Evolutionary conservation across 1,140 invertebrate genomes (phyloP).

Genomic region (Lepidotrigona ventralis): DNA sequence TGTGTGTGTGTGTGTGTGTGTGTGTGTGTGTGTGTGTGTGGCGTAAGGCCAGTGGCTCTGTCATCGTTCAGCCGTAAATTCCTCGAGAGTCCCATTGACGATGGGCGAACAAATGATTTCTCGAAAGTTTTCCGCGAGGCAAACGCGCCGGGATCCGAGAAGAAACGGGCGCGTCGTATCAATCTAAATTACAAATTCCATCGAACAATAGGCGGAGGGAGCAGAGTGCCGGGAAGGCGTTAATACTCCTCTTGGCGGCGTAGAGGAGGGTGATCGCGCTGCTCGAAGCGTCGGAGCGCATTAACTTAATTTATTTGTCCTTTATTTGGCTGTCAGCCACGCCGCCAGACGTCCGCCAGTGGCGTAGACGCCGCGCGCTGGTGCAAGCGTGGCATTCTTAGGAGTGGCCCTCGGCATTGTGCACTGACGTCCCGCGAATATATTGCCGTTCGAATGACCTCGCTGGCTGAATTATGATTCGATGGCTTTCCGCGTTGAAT

Average conservation of each 20-base stretch:
- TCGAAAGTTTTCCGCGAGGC: conserved; percentile 33
- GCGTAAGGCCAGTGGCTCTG: conserved; percentile 22
- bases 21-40: neutral
- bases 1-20: too few relatives aligned
- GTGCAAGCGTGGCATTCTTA: conserved; percentile 1
- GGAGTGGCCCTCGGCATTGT: conserved; percentile 23
- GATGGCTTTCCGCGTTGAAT: conserved; percentile 8
- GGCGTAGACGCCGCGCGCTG: conserved; percentile 31
- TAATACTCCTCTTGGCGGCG: conserved; percentile 35
- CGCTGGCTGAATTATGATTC: conserved; percentile 9
- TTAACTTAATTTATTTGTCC: conserved; percentile 80
- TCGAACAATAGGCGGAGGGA: conserved; percentile 67
- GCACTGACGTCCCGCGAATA: conserved; percentile 4
- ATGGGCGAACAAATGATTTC: conserved; percentile 35
- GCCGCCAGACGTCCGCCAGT: conserved; percentile 69
- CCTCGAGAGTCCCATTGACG: neutral
- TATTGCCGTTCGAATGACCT: conserved; percentile 10
- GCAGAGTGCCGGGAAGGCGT: conserved; percentile 47
- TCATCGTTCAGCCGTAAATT: conserved; percentile 28
- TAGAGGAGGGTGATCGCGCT: conserved; percentile 31
- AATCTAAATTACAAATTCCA: conserved; percentile 79
- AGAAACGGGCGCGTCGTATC: conserved; percentile 64
- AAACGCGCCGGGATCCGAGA: conserved; percentile 24
- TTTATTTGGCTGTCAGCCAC: conserved; percentile 78
- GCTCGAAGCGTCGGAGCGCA: conserved; percentile 57